Evolutionary conservation across 2,888 invertebrate species (phyloP).

Genomic region (Sinhomidia bicolor): DNA sequence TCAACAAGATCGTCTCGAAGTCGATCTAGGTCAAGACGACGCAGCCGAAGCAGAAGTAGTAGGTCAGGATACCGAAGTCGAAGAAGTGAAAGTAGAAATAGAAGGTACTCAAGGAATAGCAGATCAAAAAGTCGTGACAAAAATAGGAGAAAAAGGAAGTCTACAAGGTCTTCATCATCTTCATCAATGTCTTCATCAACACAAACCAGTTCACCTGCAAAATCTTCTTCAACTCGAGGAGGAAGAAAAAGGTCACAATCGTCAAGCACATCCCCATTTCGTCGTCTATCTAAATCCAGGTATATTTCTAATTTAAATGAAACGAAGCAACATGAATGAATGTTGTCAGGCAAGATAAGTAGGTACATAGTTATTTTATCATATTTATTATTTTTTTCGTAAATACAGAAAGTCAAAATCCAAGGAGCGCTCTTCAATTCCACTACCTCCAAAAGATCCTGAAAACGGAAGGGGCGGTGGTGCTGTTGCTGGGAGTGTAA

Average conservation of each 20-base stretch:
- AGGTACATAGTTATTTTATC: no score
- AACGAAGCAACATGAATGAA: no score
- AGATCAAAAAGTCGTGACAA: constrained; percentile 9
- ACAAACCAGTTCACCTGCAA: background rate
- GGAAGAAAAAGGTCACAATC: constrained; percentile 1
- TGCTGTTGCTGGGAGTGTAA: background rate
- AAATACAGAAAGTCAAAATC: constrained; percentile 48
- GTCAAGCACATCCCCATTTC: background rate
- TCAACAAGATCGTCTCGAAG: constrained; percentile 77
- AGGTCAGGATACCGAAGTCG: constrained; percentile 58
- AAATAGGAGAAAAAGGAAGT: background rate
- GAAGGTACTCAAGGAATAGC: constrained; percentile 10
- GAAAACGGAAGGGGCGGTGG: background rate
- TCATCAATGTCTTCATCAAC: background rate
- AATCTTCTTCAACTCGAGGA: background rate
- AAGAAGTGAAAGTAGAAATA: constrained; percentile 40
- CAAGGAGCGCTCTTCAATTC: background rate
- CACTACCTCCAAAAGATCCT: background rate
- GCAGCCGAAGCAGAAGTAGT: constrained; percentile 80
- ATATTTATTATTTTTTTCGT: background rate
- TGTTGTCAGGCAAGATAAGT: no score
- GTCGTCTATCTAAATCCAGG: background rate
- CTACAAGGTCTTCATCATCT: background rate
- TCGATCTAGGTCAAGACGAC: constrained; percentile 81
- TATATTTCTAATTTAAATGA: no score